Evolutionary conservation across 2,797 vertebrate genomes (phyloP).

Genomic region (Betta splendens): DNA sequence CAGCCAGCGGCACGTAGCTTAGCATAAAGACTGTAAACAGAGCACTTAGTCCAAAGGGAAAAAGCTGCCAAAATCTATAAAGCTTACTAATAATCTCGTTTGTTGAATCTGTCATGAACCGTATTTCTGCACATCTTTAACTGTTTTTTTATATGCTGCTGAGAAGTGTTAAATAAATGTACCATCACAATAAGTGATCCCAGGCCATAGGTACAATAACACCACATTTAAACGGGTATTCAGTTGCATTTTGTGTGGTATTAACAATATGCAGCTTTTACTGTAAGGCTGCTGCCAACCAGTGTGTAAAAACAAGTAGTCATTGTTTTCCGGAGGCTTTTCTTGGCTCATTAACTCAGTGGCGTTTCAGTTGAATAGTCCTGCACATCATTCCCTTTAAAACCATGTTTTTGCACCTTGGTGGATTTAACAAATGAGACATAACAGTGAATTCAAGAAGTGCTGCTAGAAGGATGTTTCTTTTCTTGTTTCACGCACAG

Average conservation of each 20-base stretch:
- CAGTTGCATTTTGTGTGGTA: background rate
- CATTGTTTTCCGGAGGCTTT: background rate
- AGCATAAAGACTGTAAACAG: conserved; percentile 6
- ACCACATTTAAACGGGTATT: background rate
- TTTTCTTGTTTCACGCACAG: background rate
- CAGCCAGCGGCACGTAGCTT: background rate
- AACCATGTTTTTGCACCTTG: background rate
- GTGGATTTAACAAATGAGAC: background rate
- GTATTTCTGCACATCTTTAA: too few relatives aligned
- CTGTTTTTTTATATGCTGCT: background rate
- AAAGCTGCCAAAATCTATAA: background rate
- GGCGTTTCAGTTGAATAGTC: background rate
- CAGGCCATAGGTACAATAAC: background rate
- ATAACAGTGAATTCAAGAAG: background rate
- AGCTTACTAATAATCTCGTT: background rate
- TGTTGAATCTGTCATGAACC: too few relatives aligned
- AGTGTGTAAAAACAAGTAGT: background rate
- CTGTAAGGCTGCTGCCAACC: background rate
- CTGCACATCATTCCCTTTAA: background rate
- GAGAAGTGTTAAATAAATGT: background rate
- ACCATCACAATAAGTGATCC: background rate
- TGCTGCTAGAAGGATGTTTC: background rate
- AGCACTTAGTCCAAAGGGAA: background rate
- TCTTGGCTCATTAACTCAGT: background rate
- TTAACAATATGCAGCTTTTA: background rate